Conservation (phyloP, 2,888 invertebrate genomes). For the Tillus elongatus region DNA sequence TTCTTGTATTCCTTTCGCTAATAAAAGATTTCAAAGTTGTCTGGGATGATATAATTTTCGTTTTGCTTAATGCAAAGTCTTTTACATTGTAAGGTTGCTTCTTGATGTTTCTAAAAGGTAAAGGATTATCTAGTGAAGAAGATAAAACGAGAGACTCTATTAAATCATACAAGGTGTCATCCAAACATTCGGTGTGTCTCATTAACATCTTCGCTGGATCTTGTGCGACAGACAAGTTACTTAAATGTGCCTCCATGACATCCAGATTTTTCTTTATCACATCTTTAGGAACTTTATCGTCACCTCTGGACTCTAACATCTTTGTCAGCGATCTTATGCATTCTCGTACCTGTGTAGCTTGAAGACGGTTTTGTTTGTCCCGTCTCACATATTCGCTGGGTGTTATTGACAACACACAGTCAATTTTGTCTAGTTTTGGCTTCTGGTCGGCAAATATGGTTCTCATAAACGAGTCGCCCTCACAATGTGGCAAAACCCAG, state of each 20-base stretch:
- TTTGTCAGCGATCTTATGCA: conserved; percentile 33
- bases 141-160: too few relatives aligned
- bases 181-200: too few relatives aligned
- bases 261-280: conserved; percentile 25
- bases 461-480: conserved; percentile 18
- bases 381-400: conserved; percentile 34
- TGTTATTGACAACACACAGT: conserved; percentile 28
- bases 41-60: too few relatives aligned
- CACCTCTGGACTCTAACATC: conserved; percentile 25
- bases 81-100: too few relatives aligned
- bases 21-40: too few relatives aligned
- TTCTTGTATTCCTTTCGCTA: too few relatives aligned
- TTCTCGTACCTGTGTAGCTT: conserved; percentile 28
- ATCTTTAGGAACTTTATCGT: conserved; percentile 24
- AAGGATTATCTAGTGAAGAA: too few relatives aligned
- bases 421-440: conserved; percentile 20
- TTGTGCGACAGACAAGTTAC: too few relatives aligned
- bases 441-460: conserved; percentile 19
- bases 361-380: conserved; percentile 30
- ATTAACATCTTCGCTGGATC: too few relatives aligned
- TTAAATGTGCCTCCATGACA: conserved; percentile 16
- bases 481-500: conserved; percentile 21
- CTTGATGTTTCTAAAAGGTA: too few relatives aligned
- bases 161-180: too few relatives aligned
- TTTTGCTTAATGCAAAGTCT: too few relatives aligned